A percentile compares a stretch with the other conserved stretches of the same genome.
Conservation (phyloP, 2,888 invertebrate genomes). For the Phoronis australis region DNA sequence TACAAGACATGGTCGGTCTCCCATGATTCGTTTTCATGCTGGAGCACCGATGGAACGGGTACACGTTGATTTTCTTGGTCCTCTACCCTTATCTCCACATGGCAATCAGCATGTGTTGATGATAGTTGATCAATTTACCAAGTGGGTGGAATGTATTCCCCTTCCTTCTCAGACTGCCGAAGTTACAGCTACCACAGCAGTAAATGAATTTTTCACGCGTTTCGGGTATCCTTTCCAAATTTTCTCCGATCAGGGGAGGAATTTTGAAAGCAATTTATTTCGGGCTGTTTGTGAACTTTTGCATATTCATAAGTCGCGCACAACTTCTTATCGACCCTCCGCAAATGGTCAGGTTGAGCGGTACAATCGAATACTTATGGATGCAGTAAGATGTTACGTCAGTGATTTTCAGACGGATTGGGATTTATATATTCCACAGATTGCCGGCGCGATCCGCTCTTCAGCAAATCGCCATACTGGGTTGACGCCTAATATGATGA, state of each 20-base stretch:
- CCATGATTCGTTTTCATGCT: conserved; percentile 69
- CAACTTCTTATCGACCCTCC: too few relatives aligned
- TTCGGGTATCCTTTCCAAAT: conserved; percentile 12
- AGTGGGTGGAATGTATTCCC: conserved; percentile 11
- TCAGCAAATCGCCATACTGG: too few relatives aligned
- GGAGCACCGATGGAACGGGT: conserved; percentile 49
- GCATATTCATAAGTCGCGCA: too few relatives aligned
- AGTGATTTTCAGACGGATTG: too few relatives aligned
- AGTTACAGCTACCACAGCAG: conserved; percentile 10
- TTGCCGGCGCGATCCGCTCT: too few relatives aligned
- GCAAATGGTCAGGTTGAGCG: too few relatives aligned
- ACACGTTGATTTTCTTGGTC: conserved; percentile 10
- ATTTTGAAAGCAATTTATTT: conserved; percentile 8
- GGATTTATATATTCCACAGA: too few relatives aligned
- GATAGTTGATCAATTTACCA: conserved; percentile 11
- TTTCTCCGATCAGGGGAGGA: conserved; percentile 12
- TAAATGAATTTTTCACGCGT: conserved; percentile 11
- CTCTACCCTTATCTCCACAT: conserved; percentile 4
- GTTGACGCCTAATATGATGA: too few relatives aligned
- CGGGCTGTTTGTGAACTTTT: conserved; percentile 1
- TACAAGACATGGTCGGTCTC: neutral
- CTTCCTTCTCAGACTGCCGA: conserved; percentile 13
- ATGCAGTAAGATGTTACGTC: too few relatives aligned
- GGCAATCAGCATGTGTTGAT: conserved; percentile 6
- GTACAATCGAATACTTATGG: too few relatives aligned